Base-by-base conservation (phyloP, 2,797 vertebrate genomes). In the Lemur catta region DNA sequence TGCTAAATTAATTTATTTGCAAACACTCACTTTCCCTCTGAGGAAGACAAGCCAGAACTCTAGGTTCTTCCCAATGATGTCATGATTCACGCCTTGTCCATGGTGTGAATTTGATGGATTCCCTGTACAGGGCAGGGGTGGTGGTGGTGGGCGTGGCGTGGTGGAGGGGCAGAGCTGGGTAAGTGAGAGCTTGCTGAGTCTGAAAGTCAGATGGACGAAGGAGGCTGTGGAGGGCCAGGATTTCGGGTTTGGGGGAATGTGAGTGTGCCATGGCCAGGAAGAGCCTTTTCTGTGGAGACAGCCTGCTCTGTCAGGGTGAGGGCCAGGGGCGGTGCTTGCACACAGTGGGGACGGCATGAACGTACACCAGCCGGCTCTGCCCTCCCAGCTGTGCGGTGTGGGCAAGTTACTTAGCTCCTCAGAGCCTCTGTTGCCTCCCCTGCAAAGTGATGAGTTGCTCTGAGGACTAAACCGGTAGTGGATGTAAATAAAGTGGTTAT, bases 1-100 rank as follows among this genome's bases (percentile, higher is more conserved):
- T 59, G 76, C 20, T 13, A 28, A 48, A 69, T 75, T 46, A 55
- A 76, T 84, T 41, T 48, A 55, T 38, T 88, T 93, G 26, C 48
- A 48, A 89, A 46, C 52, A 67, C 50, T 61, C 24, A 28, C 2
- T 43, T 80, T 28, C 63, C 3, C n/a, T 52, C 26, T 38, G 12
- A 55, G 35, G 84, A 89, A 97, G 75, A 63, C 43, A 43, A 79
- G 59, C 7, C 43, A 50, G 71, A 50, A 41, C 18, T 59, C 65
- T 48, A 22, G 8, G 17, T 43, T 50, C 30, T 43, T 80, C 48
- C n/a, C 57, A 33, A 6, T 26, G 9, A n/a, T 55, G 8, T 24
- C 4, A 11, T 0, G 30, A 63, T 61, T 26, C 10, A n/a, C 59
- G 57, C 30, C 41, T 38, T 61, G 33, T 38, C 72, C 26, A 0